phyloP scores from a whole-genome alignment of 2,797 vertebrate species.

The Manis pentadactyla region DNA sequence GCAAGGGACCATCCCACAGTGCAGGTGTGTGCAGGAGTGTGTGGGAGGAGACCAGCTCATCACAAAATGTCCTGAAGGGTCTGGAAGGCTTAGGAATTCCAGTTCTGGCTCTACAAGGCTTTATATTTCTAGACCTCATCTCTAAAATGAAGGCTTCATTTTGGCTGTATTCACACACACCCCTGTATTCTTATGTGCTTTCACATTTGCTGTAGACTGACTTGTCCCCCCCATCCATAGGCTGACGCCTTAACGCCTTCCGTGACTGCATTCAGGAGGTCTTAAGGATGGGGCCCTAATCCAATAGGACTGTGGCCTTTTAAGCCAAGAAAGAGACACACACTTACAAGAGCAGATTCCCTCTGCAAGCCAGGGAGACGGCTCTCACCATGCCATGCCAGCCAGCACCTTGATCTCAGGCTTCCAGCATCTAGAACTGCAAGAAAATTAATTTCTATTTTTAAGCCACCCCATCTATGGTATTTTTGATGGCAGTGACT shows the following conservation, averaged over 20 bases:
- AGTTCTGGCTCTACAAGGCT: no score
- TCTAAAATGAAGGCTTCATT: background rate
- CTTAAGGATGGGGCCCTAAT: background rate
- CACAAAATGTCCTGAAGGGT: background rate
- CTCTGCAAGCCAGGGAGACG: background rate
- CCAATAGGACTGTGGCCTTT: background rate
- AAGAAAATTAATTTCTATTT: background rate
- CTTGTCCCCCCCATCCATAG: background rate
- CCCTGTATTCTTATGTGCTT: background rate
- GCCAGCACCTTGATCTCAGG: background rate
- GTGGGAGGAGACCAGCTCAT: background rate
- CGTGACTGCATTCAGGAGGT: background rate
- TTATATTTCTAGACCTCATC: background rate
- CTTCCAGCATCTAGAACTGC: background rate
- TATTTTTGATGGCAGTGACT: background rate
- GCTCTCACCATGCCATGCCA: background rate
- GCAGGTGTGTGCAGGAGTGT: background rate
- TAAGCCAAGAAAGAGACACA: background rate
- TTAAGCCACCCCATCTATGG: background rate
- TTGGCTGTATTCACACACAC: background rate
- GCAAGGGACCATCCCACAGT: background rate
- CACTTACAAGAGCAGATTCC: background rate
- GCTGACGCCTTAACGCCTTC: background rate
- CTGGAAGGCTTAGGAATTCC: background rate
- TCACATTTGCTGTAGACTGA: background rate